Evolutionary conservation across 2,888 invertebrate genomes (phyloP), one percentile per base, ranked within the genome.

Genomic region (Lithophane leautieri): DNA sequence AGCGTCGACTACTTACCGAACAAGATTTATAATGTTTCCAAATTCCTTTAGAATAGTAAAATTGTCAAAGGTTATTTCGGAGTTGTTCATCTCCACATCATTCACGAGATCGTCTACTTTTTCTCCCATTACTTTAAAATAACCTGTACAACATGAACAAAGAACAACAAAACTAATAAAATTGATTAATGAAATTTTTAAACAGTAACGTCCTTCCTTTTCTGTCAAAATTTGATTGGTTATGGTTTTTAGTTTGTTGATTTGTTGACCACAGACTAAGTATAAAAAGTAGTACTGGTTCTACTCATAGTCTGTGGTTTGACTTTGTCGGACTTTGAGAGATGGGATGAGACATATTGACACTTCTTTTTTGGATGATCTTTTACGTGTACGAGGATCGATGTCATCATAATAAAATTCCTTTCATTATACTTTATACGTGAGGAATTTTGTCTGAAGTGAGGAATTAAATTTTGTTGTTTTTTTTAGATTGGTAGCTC

Each of bases 41-140:
- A 96, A 93, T 86, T 96, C 96, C 87, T 94, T 95, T 44, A 96
- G 84, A 78, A 96, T 95, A 9, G 93, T 93, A 61, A 95, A 89
- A 85, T 96, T 96, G 83, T 95, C 94, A 83, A 95, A 96, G 25
- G 91, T 89, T 74, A 93, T 89, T 78, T 93, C 94, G 1, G 93
- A 91, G 83, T 86, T 91, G 78, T 89, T 91, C 89, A 93, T 91
- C 74, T 93, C 93, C 4, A 92, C 88, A 81, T 92, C 92, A 78
- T 89, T 91, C 52, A 77, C 83, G 77, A 86, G 89, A 78, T 92
- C 91, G 78, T 91, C 90, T 47, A 86, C 78, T 76, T 92, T 90
- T 86, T 94, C 94, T 70, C 90, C 91, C 94, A 95, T 95, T 70
- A 70, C 74, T 62, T 12, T 61, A 70, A 83, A 86, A 87, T 84